phyloP scores from a whole-genome alignment of 2,113 vertebrate genomes.

The Malurus melanocephalus region DNA sequence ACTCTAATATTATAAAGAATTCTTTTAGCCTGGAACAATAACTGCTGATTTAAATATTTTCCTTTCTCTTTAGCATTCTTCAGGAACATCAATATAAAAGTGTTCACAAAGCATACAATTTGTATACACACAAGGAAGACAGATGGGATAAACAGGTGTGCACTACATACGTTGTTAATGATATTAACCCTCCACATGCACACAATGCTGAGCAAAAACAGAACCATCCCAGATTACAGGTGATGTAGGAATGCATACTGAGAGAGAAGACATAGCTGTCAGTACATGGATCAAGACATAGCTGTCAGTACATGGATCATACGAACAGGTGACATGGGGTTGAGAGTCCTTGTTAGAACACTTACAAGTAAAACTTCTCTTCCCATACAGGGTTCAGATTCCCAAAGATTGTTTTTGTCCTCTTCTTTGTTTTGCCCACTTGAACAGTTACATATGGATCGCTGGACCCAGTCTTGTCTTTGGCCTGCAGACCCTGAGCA shows the following conservation, averaged over 20 bases:
- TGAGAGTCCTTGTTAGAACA: neutral
- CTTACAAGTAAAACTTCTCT: constrained; percentile 98
- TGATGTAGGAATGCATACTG: neutral
- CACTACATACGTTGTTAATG: accelerated
- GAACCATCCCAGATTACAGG: neutral
- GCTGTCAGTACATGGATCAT: neutral
- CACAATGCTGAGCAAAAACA: neutral
- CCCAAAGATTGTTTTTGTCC: constrained; percentile 96
- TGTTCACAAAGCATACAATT: neutral
- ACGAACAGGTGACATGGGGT: neutral
- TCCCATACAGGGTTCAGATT: constrained; percentile 98
- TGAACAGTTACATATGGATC: constrained; percentile 97
- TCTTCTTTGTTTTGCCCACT: constrained; percentile 97
- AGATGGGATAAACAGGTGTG: neutral
- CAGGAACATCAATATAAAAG: neutral
- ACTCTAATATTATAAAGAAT: neutral
- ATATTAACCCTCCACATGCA: neutral
- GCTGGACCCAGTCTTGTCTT: constrained; percentile 97
- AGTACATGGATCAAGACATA: neutral
- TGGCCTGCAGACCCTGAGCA: constrained; percentile 96
- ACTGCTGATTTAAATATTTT: neutral
- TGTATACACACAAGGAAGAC: neutral
- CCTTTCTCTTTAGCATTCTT: neutral
- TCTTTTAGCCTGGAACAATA: neutral
- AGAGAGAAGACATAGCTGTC: neutral